Evolutionary conservation across 2,888 invertebrate genomes (phyloP), one percentile per base, ranked within the genome.

Genomic region (Lampropteryx suffumata): DNA sequence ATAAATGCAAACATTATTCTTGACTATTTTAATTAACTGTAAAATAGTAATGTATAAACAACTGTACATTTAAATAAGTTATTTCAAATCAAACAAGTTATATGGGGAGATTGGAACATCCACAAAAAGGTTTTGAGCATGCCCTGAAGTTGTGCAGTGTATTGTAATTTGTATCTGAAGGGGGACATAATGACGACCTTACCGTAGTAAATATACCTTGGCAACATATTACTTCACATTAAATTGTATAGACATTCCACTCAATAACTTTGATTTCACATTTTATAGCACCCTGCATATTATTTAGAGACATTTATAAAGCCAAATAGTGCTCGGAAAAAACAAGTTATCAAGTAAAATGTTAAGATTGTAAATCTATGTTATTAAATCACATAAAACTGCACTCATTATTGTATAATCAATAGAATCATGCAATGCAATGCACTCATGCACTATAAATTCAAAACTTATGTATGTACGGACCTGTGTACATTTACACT

Each of bases 31-130:
- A 84, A 85, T 84, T 74, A 74, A 53, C 79, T 79, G 80, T 82
- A 84, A 82, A 83, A 80, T 72, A 62, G 65, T 65, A 46, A 72
- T 81, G 76, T 83, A 82, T 82, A 83, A 83, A 84, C 77, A 67
- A 77, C 84, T 84, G 84, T 84, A 84, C 81, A 84, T 78, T 81
- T 70, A 79, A 75, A 80, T 84, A 83, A 84, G 80, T 82, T 82
- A 73, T 75, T 69, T 66, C 73, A 73, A 69, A 72, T 71, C 67
- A 66, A 79, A 80, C 73, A 78, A 48, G 71, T 75, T 73, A 58
- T 61, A 70, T 33, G 17, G 39, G 67, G 69, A 42, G 41, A 64
- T 69, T 58, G 70, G 71, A 74, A 72, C 74, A 69, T 70, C 74
- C 73, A 74, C 70, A 74, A 80, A 70, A 66, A 73, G 71, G 73